These are phyloP conservation scores for Timema podura DNA, from an alignment of 2,888 invertebrate genomes.

Conservation along the genomic window DNA sequence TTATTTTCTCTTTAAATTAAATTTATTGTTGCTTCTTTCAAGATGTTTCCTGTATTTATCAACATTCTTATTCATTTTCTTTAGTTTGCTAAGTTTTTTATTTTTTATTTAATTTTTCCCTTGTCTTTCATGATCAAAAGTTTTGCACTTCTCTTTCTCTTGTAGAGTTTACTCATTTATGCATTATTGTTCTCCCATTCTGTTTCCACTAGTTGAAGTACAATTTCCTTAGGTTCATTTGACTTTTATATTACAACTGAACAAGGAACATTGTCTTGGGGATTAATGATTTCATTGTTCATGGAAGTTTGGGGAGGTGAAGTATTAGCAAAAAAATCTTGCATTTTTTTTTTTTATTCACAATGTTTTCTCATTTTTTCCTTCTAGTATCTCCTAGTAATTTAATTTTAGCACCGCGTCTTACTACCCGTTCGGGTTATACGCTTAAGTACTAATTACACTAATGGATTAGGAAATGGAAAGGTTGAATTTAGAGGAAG, in stretches of 20 bases:
- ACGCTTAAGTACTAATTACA: no score
- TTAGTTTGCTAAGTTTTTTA: neutral
- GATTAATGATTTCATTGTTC: neutral
- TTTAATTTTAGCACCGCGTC: no score
- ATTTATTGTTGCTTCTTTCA: neutral
- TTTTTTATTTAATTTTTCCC: conserved; percentile 1
- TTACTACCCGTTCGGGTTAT: no score
- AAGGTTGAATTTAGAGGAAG: no score
- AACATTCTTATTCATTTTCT: neutral
- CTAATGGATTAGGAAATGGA: no score
- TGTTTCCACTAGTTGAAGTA: neutral
- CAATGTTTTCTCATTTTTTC: neutral
- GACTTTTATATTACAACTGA: no score
- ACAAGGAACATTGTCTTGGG: no score
- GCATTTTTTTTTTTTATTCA: neutral
- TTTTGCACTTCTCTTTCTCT: neutral
- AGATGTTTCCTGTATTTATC: conserved; percentile 5
- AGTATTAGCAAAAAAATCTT: neutral
- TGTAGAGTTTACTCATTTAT: neutral
- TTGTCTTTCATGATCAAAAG: neutral
- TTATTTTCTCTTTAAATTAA: neutral
- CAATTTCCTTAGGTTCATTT: neutral
- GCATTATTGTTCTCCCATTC: neutral
- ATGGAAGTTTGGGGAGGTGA: neutral
- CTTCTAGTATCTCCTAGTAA: neutral